Evolutionary conservation across 2,797 vertebrate species (phyloP).

Genomic region (Lagorchestes hirsutus): DNA sequence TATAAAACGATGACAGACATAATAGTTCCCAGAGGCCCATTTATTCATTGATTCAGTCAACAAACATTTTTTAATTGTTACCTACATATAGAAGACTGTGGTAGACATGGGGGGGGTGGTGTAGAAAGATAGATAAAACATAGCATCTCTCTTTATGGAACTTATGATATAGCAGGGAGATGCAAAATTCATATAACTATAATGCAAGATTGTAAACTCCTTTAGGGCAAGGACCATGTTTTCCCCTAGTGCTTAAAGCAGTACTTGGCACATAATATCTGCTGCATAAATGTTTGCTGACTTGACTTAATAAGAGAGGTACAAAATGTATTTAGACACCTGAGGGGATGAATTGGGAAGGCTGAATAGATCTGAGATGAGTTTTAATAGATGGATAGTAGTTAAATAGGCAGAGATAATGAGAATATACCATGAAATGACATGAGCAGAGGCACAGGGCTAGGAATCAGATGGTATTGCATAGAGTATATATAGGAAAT

Average conservation of each 20-base stretch:
- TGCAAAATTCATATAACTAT: not conserved
- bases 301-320: not conserved
- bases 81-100: not conserved
- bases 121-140: not conserved
- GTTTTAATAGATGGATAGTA: not conserved
- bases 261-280: not conserved
- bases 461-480: not conserved
- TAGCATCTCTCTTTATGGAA: not conserved
- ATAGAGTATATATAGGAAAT: not conserved
- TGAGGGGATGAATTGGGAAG: not conserved
- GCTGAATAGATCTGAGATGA: not conserved
- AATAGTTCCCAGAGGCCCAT: not conserved
- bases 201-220: not conserved
- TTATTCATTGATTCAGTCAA: not conserved
- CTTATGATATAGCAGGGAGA: not conserved
- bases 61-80: not conserved
- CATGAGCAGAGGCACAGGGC: not conserved
- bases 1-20: not conserved
- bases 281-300: not conserved
- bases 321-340: not conserved
- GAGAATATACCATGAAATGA: not conserved
- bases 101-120: not conserved
- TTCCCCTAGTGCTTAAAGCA: not conserved
- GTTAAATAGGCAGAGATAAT: not conserved
- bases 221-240: not conserved